These are phyloP conservation scores for Ecdyonurus torrentis DNA, from an alignment of 2,888 invertebrate genomes.

Conservation along the genomic window DNA sequence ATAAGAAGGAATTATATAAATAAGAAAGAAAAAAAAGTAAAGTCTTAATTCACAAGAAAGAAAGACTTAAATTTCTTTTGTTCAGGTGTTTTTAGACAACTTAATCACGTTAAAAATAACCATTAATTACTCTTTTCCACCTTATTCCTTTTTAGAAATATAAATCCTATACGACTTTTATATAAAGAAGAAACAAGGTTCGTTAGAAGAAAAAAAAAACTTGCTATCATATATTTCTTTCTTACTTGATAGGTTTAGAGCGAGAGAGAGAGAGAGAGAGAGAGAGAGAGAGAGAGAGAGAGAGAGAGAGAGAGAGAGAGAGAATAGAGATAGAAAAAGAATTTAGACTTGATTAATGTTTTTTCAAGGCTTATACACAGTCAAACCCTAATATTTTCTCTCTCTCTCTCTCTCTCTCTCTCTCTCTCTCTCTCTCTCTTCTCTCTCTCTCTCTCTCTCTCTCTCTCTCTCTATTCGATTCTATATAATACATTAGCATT, in stretches of 20 bases:
- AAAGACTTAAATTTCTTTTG: too few relatives aligned
- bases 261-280: too few relatives aligned
- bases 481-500: background rate
- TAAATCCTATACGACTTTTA: background rate
- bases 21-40: too few relatives aligned
- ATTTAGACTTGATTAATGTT: background rate
- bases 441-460: background rate
- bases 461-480: too few relatives aligned
- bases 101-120: background rate
- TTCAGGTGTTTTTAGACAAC: background rate
- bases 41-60: background rate
- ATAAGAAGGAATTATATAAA: too few relatives aligned
- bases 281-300: too few relatives aligned
- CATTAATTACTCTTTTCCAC: background rate
- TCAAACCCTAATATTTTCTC: background rate
- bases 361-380: background rate
- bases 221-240: background rate
- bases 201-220: background rate
- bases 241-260: too few relatives aligned
- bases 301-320: too few relatives aligned
- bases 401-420: background rate
- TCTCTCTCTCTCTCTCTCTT: background rate
- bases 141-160: too few relatives aligned
- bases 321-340: background rate
- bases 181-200: background rate